Base-by-base conservation (phyloP, 2,888 invertebrate species). In the Melangyna quadrimaculata region DNA sequence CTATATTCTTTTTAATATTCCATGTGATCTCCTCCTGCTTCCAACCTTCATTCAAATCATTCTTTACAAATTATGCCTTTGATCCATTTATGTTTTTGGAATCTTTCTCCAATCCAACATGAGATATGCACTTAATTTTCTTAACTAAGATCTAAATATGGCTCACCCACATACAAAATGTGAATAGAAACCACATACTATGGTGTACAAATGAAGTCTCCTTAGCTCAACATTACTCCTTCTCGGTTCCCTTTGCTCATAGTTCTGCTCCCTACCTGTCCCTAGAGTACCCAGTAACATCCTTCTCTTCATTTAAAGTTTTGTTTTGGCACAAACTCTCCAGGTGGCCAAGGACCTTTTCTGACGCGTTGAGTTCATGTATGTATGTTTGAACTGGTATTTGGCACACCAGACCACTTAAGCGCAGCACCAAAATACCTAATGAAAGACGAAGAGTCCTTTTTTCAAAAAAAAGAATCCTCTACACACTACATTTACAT, bases 391-490 rank as follows among this genome's bases (percentile, higher is more conserved):
- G n/a, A n/a, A 29, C 32, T 37, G 17, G 51, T 45, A 83, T 78
- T 74, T 70, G 70, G 73, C 19, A 78, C 70, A 74, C 73, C 78
- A 83, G 83, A 78, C 78, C 57, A 83, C 83, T 83, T 74, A 57
- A 69, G 48, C 59, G 9, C 32, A 35, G 48, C n/a, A 22, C 48
- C 43, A 27, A 67, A 35, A 51, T 40, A 29, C 51, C 45, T 43
- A 61, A 63, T 59, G 22, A 67, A 67, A 35, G 6, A 35, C 51
- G n/a, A 51, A 32, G 40, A 48, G 72, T 82, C 61, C 67, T 78
- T 72, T 72, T 77, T 45, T 29, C 17, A 24, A 14, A 29, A 61
- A 71, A 73, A 19, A 35, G 37, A 57, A 57, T 27, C 19, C 48
- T 14, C 40, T 32, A 43, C 53, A 24, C 43, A 19, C 29, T n/a